Evolutionary conservation across 1,140 invertebrate genomes (phyloP), one percentile per base, ranked within the genome.

Genomic region (Drosophila ohnishii): DNA sequence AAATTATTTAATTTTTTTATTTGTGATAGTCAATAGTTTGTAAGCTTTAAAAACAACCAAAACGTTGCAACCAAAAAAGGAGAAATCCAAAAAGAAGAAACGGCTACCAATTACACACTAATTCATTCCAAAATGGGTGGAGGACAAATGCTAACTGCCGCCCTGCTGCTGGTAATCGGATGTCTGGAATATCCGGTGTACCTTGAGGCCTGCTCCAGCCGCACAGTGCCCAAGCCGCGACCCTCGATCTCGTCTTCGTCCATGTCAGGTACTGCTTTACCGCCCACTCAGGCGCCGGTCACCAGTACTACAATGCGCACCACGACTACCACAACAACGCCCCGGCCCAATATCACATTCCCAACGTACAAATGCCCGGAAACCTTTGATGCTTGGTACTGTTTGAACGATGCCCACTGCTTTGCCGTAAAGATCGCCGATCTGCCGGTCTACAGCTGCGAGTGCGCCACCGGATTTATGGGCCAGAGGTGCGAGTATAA

Each of bases 391-490:
- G 95, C 96, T 92, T 97, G 96, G 95, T 98, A 98, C 93, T 98
- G 97, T 92, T 94, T 98, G 61, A 98, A 98, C 93, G 97, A 96
- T 88, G 97, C 97, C 90, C 97, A 95, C 79, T 98, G 97, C 93
- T 98, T 98, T 93, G 97, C 96, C 39, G 96, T 98, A 76, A 97
- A 97, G 93, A 98, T 98, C 80, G 96, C 95, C 88, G 96, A 97
- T 91, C 96, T 95, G 79, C 95, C 97, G 51, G 95, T 98, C 80
- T 98, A 98, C 93, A 98, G 98, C 93, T 98, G 97, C 94, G 96
- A 98, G 95, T 97, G 97, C 93, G 95, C 96, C 73, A 95, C 96
- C 91, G 97, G 97, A 58, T 98, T 96, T 92, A 97, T 98, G 94
- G 97, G 97, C 47, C 96, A 96, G 92, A 94, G 97, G 85, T 98